These are phyloP conservation scores for Bucco capensis DNA, from an alignment of 2,113 vertebrate genomes.

Conservation along the genomic window DNA sequence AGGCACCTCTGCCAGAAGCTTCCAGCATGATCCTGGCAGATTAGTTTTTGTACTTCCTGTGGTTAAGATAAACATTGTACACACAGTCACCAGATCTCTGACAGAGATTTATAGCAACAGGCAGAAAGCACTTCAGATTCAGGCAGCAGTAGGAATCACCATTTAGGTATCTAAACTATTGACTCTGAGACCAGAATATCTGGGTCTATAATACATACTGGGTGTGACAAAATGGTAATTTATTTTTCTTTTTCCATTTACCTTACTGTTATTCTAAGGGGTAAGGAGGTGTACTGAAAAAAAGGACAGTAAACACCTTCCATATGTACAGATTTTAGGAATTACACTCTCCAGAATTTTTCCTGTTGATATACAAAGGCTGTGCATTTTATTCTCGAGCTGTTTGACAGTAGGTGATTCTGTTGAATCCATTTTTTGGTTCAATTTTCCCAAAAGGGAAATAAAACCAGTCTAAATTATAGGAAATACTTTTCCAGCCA, in stretches of 20 bases:
- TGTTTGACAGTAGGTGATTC: neutral
- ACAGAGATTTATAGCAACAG: neutral
- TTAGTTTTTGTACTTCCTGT: neutral
- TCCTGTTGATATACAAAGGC: neutral
- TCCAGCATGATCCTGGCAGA: neutral
- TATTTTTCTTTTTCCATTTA: neutral
- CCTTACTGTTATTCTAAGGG: neutral
- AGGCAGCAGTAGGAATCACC: neutral
- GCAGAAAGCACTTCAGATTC: neutral
- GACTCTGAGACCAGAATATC: neutral
- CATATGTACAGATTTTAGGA: neutral
- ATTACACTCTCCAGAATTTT: neutral
- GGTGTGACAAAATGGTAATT: neutral
- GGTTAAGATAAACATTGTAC: neutral
- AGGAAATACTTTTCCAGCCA: neutral
- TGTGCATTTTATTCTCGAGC: neutral
- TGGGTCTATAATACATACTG: neutral
- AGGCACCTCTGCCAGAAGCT: neutral
- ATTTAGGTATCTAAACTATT: neutral
- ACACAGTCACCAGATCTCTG: accelerated
- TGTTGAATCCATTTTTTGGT: neutral
- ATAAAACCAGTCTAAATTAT: neutral
- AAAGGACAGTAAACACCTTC: neutral
- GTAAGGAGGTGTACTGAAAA: neutral
- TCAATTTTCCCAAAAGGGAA: neutral